Evolutionary conservation across 2,888 invertebrate genomes (phyloP), one percentile per base, ranked within the genome.

Genomic region (Caenorhabditis virilis): DNA sequence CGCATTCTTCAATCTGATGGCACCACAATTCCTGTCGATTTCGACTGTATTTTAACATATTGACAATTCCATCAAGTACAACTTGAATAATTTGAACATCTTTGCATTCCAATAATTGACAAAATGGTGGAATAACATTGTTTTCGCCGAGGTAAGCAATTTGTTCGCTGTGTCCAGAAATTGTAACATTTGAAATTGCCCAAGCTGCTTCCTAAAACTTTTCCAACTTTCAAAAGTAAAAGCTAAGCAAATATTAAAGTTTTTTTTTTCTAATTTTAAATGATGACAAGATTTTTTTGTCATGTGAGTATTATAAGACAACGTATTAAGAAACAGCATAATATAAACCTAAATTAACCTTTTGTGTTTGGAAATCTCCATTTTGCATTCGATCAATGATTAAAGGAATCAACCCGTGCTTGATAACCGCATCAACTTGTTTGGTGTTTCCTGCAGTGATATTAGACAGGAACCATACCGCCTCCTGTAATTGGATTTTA

Each of bases 181-280:
- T 95, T 79, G 95, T 97, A 77, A 97, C 88, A 88, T 98, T 98
- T 84, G 93, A 93, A 63, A 98, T 93, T 9, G 97, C 97, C 98
- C 98, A 98, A 0, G 97, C 97, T 0, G 97, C 97, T 86, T 98
- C 98, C 70, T 76, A 23, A 6, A n/a, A n/a, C n/a, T n/a, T n/a
- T n/a, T n/a, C n/a, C n/a, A n/a, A n/a, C n/a, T n/a, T n/a, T n/a
- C n/a, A n/a, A 76, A 70, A 18, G 30, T 9, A 30, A 30, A 30
- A 30, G 6, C 6, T 9, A 30, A 30, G 84, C n/a, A 16, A 35
- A 6, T n/a, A 43, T 84, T 95, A 95, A 2, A 2, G 0, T 16
- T 9, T 86, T n/a, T 95, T 93, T 16, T 94, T 3, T 56, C 15
- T n/a, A n/a, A n/a, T n/a, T n/a, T n/a, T n/a, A n/a, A n/a, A n/a